phyloP scores from a whole-genome alignment of 2,113 vertebrate genomes.

The Mohoua ochrocephala region DNA sequence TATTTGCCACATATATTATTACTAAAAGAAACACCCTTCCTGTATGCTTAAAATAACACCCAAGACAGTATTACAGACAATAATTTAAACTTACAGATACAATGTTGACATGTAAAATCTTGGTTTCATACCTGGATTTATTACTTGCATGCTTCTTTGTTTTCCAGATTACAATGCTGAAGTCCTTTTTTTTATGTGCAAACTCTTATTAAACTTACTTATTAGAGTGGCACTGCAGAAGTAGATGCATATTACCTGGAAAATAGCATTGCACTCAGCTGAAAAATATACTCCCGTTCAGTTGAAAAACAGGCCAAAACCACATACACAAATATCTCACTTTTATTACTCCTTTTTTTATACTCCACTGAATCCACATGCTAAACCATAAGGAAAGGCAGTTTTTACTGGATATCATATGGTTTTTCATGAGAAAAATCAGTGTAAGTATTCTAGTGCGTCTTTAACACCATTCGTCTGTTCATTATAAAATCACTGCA shows the following conservation, averaged over 20 bases:
- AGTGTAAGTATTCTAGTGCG: not conserved
- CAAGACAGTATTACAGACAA: not conserved
- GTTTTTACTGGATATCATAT: not conserved
- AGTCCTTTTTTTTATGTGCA: not conserved
- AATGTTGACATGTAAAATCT: not conserved
- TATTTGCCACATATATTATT: not conserved
- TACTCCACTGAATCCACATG: not conserved
- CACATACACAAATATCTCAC: not conserved
- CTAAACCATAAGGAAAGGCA: not conserved
- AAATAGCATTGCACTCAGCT: not conserved
- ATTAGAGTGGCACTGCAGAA: not conserved
- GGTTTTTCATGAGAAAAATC: not conserved
- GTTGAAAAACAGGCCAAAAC: not conserved
- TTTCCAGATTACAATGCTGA: not conserved
- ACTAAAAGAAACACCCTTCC: not conserved
- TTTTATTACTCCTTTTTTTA: not conserved
- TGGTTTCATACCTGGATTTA: not conserved
- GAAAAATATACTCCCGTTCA: not conserved
- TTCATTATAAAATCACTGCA: not conserved
- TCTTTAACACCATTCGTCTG: not conserved
- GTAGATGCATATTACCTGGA: not conserved
- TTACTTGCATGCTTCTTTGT: not conserved
- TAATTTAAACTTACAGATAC: not conserved
- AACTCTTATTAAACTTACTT: not conserved
- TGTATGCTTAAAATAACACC: not conserved